Percentiles rank a stretch among this genome's conserved stretches.
Evolutionary conservation across 1,140 invertebrate genomes (phyloP).

Genomic region (Drosophila miranda): DNA sequence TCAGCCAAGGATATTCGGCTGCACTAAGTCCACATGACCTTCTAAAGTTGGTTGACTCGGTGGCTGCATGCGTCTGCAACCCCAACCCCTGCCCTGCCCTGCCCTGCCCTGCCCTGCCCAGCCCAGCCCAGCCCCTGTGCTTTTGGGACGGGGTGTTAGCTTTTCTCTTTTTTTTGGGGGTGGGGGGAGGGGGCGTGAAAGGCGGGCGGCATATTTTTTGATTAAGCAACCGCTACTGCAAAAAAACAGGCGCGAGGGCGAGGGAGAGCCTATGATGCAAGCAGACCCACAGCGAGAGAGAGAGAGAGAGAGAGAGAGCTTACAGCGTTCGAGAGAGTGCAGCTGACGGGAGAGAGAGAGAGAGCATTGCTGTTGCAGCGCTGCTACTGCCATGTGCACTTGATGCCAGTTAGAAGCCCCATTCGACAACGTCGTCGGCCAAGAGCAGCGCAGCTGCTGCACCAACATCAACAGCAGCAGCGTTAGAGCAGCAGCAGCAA

Average conservation of each 20-base stretch:
- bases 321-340: background rate
- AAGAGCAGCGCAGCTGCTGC: conserved; percentile 13
- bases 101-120: background rate
- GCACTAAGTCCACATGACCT: conserved; percentile 77
- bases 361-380: conserved; percentile 6
- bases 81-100: background rate
- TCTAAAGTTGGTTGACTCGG: conserved; percentile 81
- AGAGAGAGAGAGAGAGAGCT: conserved; percentile 6
- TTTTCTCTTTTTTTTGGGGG: background rate
- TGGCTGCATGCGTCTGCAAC: conserved; percentile 43
- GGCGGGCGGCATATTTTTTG: conserved; percentile 9
- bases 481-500: conserved; percentile 9
- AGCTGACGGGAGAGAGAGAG: conserved; percentile 6
- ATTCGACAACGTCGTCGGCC: conserved; percentile 3
- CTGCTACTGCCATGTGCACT: conserved; percentile 48
- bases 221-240: conserved; percentile 34
- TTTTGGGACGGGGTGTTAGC: background rate
- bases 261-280: conserved; percentile 40
- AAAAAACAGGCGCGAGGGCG: conserved; percentile 6
- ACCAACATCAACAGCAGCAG: conserved; percentile 64
- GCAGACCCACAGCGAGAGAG: conserved; percentile 8
- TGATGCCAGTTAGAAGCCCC: conserved; percentile 62
- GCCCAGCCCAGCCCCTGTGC: background rate
- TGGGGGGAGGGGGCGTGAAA: background rate
- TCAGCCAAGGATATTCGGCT: conserved; percentile 77